Percentiles rank a stretch among this genome's conserved stretches.
Evolutionary conservation across 2,888 invertebrate species (phyloP).

Genomic region (Adelphocoris suturalis): DNA sequence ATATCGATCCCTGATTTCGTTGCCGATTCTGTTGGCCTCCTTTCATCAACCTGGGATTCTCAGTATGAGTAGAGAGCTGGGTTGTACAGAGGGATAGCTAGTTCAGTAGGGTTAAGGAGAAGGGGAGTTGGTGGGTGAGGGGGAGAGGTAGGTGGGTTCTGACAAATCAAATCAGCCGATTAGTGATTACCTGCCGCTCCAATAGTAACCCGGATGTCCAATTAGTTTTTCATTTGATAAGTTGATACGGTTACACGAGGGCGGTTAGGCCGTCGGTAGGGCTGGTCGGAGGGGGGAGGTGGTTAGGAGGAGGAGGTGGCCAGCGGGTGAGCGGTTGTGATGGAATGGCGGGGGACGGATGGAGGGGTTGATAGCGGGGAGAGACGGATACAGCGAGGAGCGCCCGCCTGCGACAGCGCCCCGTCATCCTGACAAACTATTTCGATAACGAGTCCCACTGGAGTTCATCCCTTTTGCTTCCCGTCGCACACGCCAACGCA

Average conservation of each 20-base stretch:
- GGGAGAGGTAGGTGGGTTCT: neutral
- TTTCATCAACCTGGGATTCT: too few species aligned
- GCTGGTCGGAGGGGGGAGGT: neutral
- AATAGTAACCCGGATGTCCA: slow-evolving; percentile 24
- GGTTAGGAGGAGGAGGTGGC: neutral
- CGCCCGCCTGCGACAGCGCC: neutral
- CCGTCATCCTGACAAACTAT: slow-evolving; percentile 56
- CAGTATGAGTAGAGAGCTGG: too few species aligned
- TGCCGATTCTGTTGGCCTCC: too few species aligned
- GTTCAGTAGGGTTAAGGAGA: neutral
- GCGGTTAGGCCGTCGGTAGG: neutral
- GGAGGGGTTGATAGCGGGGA: neutral
- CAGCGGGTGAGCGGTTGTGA: neutral
- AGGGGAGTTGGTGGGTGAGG: neutral
- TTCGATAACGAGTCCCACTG: slow-evolving; percentile 59
- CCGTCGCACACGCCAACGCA: neutral
- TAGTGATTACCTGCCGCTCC: neutral
- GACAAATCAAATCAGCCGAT: slow-evolving; percentile 26
- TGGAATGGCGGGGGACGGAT: neutral
- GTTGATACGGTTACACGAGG: slow-evolving; percentile 37
- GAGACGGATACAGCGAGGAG: slow-evolving; percentile 10
- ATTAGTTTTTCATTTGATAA: slow-evolving; percentile 58
- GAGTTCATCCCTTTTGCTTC: slow-evolving; percentile 31
- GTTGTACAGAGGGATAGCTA: neutral
- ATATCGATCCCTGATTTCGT: too few species aligned